phyloP scores from a whole-genome alignment of 2,797 vertebrate species.

The Rhinogobio ventralis region DNA sequence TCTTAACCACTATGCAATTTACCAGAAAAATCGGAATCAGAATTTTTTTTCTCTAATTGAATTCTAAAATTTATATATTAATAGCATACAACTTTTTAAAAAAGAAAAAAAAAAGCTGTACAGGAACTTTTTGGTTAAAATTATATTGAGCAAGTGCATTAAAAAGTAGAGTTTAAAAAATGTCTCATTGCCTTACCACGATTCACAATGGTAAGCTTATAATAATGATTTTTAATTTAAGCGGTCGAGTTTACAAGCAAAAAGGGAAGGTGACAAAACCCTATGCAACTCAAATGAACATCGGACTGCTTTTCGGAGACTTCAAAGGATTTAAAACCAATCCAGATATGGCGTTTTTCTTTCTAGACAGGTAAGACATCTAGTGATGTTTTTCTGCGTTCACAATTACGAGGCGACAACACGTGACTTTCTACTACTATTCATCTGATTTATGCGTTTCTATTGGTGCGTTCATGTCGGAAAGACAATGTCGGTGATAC shows the following conservation, averaged over 20 bases:
- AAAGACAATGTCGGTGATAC: no score
- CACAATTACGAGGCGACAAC: not conserved
- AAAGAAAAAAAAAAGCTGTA: not conserved
- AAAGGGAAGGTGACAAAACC: not conserved
- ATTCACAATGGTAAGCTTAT: not conserved
- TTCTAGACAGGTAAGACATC: not conserved
- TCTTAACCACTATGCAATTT: not conserved
- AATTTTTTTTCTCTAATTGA: not conserved
- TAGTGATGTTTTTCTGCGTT: not conserved
- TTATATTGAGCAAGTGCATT: not conserved
- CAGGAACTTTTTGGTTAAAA: not conserved
- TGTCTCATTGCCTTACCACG: accelerated
- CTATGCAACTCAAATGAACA: not conserved
- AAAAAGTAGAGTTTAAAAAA: not conserved
- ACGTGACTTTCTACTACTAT: not conserved
- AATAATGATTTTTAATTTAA: not conserved
- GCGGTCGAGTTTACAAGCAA: not conserved
- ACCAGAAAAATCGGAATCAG: not conserved
- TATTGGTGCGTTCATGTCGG: no score
- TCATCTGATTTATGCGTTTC: no score
- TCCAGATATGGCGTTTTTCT: not conserved
- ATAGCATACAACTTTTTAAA: not conserved
- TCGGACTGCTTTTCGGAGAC: not conserved
- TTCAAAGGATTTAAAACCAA: not conserved
- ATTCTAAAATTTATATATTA: not conserved